Evolutionary conservation across 2,888 invertebrate species (phyloP), one percentile per base, ranked within the genome.

Genomic region (Andrena marginata): DNA sequence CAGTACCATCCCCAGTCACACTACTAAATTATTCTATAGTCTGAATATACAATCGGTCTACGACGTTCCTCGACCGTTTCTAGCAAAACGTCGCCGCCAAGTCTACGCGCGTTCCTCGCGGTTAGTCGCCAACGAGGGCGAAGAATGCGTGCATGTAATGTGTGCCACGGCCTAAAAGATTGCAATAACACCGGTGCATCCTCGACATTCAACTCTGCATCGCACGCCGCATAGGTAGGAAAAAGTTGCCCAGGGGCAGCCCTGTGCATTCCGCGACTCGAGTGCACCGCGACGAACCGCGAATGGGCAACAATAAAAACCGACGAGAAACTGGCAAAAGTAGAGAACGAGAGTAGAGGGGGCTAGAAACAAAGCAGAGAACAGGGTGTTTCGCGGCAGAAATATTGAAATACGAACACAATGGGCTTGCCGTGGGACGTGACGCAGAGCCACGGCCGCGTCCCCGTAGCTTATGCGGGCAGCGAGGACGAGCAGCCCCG

Each of bases 331-430:
- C 16, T 29, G 23, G 13, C 16, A 20, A 7, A 23, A 10, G n/a
- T 10, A 26, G 23, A 51, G 20, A 56, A 26, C 20, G 23, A 48
- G 74, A 35, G 42, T 23, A 26, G 26, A 31, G n/a, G 16, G 10
- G 13, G 42, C 42, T 2, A 13, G 42, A 13, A 16, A 42, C 5
- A 49, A 35, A 29, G 23, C n/a, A 35, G 20, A 20, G 31, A 64
- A 64, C 29, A 23, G 49, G 20, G 20, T 26, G 60, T 33, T 31
- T 48, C 35, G 59, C 31, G 35, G 69, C 48, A 42, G 73, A 75
- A 82, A 84, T 78, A 84, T 82, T 79, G 82, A 75, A 78, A 75
- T 64, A 56, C 78, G 68, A 69, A 68, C 54, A 84, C 84, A 84
- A 82, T 79, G 54, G 67, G 29, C 54, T 68, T 68, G 74, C 71